A percentile compares a stretch with the other conserved stretches of the same genome.
These are phyloP conservation scores for Stegostoma tigrinum DNA, from an alignment of 2,113 vertebrate genomes.

Conservation along the genomic window DNA sequence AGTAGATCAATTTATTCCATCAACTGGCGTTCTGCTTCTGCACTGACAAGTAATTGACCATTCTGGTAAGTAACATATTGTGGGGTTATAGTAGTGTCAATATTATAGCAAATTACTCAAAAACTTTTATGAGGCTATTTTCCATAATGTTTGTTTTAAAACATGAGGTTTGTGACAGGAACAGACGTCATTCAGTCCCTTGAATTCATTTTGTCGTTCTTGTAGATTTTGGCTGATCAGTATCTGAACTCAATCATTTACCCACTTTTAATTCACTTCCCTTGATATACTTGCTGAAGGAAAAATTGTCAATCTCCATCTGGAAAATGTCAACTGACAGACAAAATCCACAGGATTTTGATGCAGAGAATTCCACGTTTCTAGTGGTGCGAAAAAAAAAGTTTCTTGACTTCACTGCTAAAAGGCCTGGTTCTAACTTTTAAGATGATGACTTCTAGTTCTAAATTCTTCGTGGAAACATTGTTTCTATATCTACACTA, in stretches of 20 bases:
- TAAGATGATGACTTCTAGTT: background rate
- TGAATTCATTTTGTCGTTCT: background rate
- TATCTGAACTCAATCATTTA: background rate
- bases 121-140: background rate
- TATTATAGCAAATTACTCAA: conserved; percentile 30
- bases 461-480: background rate
- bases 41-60: conserved; percentile 23
- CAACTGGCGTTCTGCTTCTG: conserved; percentile 7
- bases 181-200: background rate
- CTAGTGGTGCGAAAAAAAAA: background rate
- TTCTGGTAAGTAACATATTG: background rate
- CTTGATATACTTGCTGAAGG: background rate
- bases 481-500: background rate
- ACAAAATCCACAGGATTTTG: background rate
- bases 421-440: background rate
- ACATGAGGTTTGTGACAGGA: background rate
- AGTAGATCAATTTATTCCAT: conserved; percentile 31
- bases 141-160: background rate
- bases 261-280: background rate
- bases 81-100: background rate
- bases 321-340: background rate
- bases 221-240: background rate
- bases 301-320: background rate
- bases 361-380: background rate
- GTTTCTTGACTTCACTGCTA: background rate